Percentiles rank a stretch among this genome's conserved stretches.
Conservation (phyloP, 2,113 vertebrate species). For the Ammospiza nelsoni region DNA sequence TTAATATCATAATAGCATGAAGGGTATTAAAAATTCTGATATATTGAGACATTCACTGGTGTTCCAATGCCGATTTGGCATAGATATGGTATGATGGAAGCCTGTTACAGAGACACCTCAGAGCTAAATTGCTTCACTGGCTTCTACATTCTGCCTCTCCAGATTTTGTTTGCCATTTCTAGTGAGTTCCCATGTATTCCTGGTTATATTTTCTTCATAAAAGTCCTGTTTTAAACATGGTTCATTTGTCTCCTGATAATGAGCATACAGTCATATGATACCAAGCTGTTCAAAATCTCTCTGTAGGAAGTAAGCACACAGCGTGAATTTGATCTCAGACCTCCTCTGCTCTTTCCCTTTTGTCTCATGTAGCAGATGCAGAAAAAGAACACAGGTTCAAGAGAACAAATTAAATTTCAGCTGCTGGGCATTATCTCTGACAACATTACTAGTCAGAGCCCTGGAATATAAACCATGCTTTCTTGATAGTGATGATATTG, state of each 20-base stretch:
- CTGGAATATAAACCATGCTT: neutral
- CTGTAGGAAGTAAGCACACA: neutral
- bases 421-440: neutral
- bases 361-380: neutral
- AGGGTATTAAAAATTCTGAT: neutral
- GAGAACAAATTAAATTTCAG: slow-evolving; percentile 15
- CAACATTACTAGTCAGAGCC: neutral
- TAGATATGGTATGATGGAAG: neutral
- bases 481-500: neutral
- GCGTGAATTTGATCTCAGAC: slow-evolving; percentile 1
- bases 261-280: neutral
- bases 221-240: neutral
- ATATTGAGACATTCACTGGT: neutral
- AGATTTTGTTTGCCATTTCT: neutral
- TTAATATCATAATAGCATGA: neutral
- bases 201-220: neutral
- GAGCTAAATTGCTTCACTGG: neutral
- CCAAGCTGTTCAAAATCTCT: neutral
- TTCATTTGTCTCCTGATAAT: slow-evolving; percentile 30
- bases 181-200: neutral
- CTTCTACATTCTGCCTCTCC: neutral
- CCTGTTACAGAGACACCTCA: neutral
- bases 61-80: neutral
- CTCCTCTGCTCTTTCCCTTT: neutral
- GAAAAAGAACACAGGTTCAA: slow-evolving; percentile 7